Evolutionary conservation across 2,888 invertebrate genomes (phyloP), one percentile per base, ranked within the genome.

Genomic region (Eledone cirrhosa): DNA sequence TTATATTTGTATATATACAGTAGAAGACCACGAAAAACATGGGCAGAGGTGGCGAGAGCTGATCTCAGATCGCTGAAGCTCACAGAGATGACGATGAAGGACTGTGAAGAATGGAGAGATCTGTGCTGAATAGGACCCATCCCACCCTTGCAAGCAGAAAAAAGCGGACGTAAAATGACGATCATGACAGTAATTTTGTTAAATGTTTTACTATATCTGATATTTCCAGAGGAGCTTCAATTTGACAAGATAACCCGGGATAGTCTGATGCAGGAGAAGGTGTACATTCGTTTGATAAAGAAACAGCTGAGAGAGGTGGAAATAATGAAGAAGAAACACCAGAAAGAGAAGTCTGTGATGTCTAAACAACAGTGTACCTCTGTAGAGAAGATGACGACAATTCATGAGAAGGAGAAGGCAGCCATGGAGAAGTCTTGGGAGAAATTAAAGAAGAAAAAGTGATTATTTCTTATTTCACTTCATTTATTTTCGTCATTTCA

Each of bases 291-390:
- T 92, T 94, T 96, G 53, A 94, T 95, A 75, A 95, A 97, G 87
- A 99, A 98, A 90, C 98, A 99, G 89, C 95, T 96, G 91, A 99
- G 99, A 89, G 99, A 99, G 69, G 78, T 89, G 77, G 99, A 99
- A 80, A 93, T 95, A 8, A 92, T 98, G 92, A 95, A 95, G 89
- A 98, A 98, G 90, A 94, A 95, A 79, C 98, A 99, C 87, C 93
- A 95, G 84, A 99, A 99, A 90, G 98, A 99, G 91, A 94, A 97
- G 89, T 92, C 95, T 88, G 91, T 94, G 47, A 93, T 99, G 90
- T 98, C 99, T 91, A 98, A 91, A 82, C 91, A 91, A 80, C 92
- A 98, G 90, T 97, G 97, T 90, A 92, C 94, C 1, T 94, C 97
- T 47, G 94, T 98, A 74, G 98, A 98, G 91, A 97, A 97, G 90